Percentiles rank a stretch among this genome's conserved stretches.
Evolutionary conservation across 2,797 vertebrate genomes (phyloP).

Genomic region (Enteromius unitaeniatus): DNA sequence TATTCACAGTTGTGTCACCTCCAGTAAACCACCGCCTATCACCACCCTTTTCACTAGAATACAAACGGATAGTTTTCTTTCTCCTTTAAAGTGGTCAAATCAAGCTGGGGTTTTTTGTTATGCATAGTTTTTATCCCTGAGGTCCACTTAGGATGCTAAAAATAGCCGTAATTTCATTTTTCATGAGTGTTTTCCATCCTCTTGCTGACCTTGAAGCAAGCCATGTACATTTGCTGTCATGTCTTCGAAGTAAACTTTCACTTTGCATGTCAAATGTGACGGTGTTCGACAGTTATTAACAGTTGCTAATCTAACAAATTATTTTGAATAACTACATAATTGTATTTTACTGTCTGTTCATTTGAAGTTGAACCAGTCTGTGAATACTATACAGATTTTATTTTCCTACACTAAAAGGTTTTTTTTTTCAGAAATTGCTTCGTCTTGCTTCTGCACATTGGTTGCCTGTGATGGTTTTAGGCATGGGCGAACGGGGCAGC

Average conservation of each 20-base stretch:
- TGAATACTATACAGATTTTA: not conserved
- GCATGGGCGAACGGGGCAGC: no score
- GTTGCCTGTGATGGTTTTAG: no score
- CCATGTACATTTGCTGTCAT: constrained; percentile 11
- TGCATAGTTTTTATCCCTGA: constrained; percentile 16
- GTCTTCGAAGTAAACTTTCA: not conserved
- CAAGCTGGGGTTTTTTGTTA: not conserved
- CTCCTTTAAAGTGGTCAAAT: not conserved
- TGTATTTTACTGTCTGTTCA: not conserved
- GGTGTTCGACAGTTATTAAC: not conserved
- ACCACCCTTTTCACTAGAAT: not conserved
- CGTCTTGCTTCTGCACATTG: no score
- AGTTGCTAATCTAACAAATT: not conserved
- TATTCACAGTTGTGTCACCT: constrained; percentile 20
- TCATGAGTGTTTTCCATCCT: constrained; percentile 28
- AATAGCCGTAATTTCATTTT: not conserved
- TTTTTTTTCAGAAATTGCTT: not conserved
- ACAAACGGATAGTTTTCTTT: not conserved
- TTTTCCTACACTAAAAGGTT: not conserved
- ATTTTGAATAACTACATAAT: not conserved
- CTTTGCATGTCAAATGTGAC: not conserved
- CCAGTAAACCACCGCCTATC: constrained; percentile 21
- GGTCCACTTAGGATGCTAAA: constrained; percentile 34
- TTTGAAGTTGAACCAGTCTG: not conserved
- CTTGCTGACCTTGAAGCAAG: not conserved